Evolutionary conservation across 2,888 invertebrate genomes (phyloP).

Genomic region (Microdon myrmicae): DNA sequence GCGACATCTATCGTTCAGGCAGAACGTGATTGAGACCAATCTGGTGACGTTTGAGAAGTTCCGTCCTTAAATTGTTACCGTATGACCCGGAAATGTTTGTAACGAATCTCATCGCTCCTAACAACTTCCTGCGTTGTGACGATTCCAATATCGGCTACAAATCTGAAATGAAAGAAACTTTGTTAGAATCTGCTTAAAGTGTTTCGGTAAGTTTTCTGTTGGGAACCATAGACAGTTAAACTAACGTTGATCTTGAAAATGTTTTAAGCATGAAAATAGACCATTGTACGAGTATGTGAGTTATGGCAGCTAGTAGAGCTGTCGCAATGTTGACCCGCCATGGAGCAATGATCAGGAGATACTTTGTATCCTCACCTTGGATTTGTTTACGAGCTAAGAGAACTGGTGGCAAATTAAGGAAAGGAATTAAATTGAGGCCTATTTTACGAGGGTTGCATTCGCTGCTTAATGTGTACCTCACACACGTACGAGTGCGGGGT

Average conservation of each 20-base stretch:
- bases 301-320: no score
- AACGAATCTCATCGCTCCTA: not conserved
- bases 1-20: constrained; percentile 19
- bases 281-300: no score
- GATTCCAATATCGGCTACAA: not conserved
- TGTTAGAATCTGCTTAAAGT: not conserved
- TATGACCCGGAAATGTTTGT: not conserved
- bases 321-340: no score
- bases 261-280: not conserved
- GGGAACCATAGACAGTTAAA: not conserved
- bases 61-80: not conserved
- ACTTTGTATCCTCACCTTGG: no score
- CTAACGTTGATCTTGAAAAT: constrained; percentile 2
- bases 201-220: not conserved
- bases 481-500: no score
- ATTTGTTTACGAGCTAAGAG: no score
- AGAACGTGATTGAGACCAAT: constrained; percentile 20
- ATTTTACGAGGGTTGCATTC: no score
- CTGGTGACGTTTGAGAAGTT: constrained; percentile 15
- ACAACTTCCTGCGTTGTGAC: not conserved
- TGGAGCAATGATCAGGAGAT: no score
- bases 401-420: no score
- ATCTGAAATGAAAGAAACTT: constrained; percentile 6
- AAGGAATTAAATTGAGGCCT: no score
- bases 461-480: no score